These are phyloP conservation scores for Endotricha flammealis DNA, from an alignment of 2,888 invertebrate genomes.

Conservation along the genomic window DNA sequence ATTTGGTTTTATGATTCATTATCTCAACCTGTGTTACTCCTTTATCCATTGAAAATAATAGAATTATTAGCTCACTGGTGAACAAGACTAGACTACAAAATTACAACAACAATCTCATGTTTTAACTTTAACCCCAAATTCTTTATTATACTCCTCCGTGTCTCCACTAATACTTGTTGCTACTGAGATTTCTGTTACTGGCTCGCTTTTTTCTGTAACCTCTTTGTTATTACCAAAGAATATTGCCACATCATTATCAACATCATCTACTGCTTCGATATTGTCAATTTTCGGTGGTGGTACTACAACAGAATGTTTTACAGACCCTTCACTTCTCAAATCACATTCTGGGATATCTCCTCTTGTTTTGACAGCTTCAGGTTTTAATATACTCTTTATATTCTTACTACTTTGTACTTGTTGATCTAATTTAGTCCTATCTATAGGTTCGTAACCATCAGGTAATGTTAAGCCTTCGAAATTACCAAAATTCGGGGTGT, in stretches of 20 bases:
- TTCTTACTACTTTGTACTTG: constrained; percentile 43
- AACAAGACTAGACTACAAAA: constrained; percentile 40
- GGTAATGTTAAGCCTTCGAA: constrained; percentile 55
- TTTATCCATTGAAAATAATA: constrained; percentile 1
- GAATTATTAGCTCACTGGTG: constrained; percentile 29
- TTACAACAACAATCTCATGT: constrained; percentile 28
- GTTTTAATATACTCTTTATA: constrained; percentile 31
- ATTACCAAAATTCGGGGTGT: constrained; percentile 25
- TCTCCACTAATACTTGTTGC: constrained; percentile 68
- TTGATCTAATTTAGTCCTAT: constrained; percentile 50
- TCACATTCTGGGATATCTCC: constrained; percentile 59
- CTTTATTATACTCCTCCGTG: constrained; percentile 32
- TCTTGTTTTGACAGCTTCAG: constrained; percentile 34
- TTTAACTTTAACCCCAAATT: constrained; percentile 51
- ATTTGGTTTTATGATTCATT: neutral
- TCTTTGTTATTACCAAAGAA: constrained; percentile 60
- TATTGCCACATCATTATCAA: constrained; percentile 79
- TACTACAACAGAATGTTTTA: constrained; percentile 59
- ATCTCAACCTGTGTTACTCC: neutral
- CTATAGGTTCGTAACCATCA: constrained; percentile 63
- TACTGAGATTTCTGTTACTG: constrained; percentile 68
- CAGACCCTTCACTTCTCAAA: constrained; percentile 58
- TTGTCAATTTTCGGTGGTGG: constrained; percentile 48
- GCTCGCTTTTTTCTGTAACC: constrained; percentile 33
- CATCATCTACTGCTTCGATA: constrained; percentile 47